Conservation (phyloP, 2,797 vertebrate genomes). For the Chanos chanos region DNA sequence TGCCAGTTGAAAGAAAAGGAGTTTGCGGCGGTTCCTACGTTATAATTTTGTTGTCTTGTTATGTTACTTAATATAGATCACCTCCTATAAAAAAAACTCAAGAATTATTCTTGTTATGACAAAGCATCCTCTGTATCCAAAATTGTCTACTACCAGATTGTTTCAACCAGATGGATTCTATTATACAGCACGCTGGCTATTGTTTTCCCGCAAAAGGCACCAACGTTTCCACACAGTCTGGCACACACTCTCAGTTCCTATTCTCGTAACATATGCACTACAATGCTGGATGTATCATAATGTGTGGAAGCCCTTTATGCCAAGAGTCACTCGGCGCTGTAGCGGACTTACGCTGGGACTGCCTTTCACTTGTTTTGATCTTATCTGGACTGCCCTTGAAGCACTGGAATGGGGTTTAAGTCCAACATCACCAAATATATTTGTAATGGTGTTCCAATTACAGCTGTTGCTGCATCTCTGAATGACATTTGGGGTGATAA, state of each 20-base stretch:
- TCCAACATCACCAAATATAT: no score
- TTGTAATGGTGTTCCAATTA: no score
- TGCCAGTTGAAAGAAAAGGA: slow-evolving; percentile 44
- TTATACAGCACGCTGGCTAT: slow-evolving; percentile 69
- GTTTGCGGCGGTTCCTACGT: slow-evolving; percentile 51
- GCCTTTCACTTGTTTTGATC: no score
- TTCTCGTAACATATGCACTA: slow-evolving; percentile 13
- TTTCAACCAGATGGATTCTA: slow-evolving; percentile 65
- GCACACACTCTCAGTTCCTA: neutral
- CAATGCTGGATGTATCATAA: neutral
- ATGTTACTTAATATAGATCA: slow-evolving; percentile 79
- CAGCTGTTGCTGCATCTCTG: no score
- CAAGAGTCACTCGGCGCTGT: no score
- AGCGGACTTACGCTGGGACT: no score
- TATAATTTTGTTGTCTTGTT: slow-evolving; percentile 78
- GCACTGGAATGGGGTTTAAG: no score
- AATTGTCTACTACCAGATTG: slow-evolving; percentile 32
- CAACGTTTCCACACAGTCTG: slow-evolving; percentile 8
- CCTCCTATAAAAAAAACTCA: slow-evolving; percentile 77
- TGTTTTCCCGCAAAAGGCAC: slow-evolving; percentile 62
- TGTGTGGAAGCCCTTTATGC: neutral
- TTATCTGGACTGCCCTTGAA: no score
- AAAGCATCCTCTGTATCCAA: slow-evolving; percentile 65
- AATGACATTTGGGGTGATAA: no score
- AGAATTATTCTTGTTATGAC: slow-evolving; percentile 74